Percentiles rank a stretch among this genome's conserved stretches.
These are phyloP conservation scores for Pachyramphus minor DNA, from an alignment of 2,113 vertebrate genomes.

Conservation along the genomic window DNA sequence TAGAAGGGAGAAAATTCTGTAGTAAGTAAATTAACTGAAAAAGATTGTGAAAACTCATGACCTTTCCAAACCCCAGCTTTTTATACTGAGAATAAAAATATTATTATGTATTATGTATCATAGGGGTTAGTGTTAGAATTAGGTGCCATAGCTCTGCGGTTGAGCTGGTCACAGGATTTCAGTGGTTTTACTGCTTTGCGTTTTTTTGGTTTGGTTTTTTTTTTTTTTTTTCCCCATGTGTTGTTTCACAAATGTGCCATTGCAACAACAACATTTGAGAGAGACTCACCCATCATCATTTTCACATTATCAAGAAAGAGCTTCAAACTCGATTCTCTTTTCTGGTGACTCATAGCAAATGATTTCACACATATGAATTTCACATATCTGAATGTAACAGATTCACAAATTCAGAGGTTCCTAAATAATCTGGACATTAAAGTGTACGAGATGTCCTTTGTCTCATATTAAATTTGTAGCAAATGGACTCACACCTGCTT, in stretches of 20 bases:
- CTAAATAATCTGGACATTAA: neutral
- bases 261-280: neutral
- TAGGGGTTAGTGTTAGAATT: neutral
- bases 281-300: neutral
- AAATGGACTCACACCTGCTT: neutral
- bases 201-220: neutral
- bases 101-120: neutral
- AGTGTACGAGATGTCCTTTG: neutral
- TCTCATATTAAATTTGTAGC: neutral
- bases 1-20: neutral
- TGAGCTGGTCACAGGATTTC: neutral
- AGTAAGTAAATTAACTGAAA: neutral
- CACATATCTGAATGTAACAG: neutral
- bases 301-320: neutral
- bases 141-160: neutral
- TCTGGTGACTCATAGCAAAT: neutral
- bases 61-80: neutral
- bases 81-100: neutral
- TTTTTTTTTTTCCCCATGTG: no score
- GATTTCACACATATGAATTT: neutral
- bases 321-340: neutral
- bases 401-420: neutral
- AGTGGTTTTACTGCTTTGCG: neutral
- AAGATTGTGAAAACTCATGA: neutral
- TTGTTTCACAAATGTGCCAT: neutral